Base-by-base conservation (phyloP, 2,888 invertebrate species). In the Drosophila helvetica region DNA sequence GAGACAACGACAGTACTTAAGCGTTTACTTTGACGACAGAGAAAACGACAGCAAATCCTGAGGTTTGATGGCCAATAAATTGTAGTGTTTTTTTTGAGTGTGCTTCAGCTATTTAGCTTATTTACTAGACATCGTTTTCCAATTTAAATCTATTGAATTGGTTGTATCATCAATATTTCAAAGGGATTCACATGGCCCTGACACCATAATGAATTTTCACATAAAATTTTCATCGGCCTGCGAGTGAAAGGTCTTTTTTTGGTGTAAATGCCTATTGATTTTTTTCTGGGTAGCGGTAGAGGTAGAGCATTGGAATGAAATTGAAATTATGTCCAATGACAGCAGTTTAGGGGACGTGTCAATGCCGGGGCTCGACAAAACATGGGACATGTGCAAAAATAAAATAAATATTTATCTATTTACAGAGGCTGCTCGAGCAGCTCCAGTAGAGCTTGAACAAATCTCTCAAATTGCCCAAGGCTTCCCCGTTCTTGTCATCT, bases 261-360 rank as follows among this genome's bases (percentile, higher is more conserved):
- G 62, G 55, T 78, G 74, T 47, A 54, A 80, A 80, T 74, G 78
- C 67, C 52, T 69, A 70, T 73, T 67, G 67, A 67, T 67, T 67
- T 66, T 33, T 45, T 25, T 19, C 6, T 6, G 6, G 12, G 4
- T 33, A 3, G 30, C 8, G 27, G 6, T 25, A 12, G 18, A 12
- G 46, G 3, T 55, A 9, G 17, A 47, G 47, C 18, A 22, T 53
- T 42, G 56, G 43, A 80, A 74, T 75, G 60, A 80, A 82, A 84
- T 84, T 79, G 85, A 84, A 84, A 84, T 81, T 75, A 79, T 84
- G 78, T 70, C 64, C 68, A 86, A 74, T 79, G 85, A 79, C 78
- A 79, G 79, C 72, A 58, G 71, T 71, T 79, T 74, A 73, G 58
- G 42, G 71, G 33, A 48, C 54, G 38, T 18, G 48, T 54, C 51